Evolutionary conservation across 2,797 vertebrate species (phyloP), one percentile per base, ranked within the genome.

Genomic region (Garrulus glandarius): DNA sequence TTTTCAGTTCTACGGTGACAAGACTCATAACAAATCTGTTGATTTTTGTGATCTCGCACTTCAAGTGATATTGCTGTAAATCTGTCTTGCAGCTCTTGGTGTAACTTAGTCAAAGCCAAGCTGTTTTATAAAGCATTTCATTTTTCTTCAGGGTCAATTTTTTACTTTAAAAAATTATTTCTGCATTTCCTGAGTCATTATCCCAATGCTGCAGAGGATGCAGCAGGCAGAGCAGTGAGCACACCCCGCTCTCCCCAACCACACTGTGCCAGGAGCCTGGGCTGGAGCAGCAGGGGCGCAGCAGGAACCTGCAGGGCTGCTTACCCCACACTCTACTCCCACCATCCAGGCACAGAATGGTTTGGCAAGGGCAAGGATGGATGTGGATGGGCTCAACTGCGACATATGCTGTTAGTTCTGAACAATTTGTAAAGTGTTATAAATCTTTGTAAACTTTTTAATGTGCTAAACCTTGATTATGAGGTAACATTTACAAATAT

Each of bases 401-500:
- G 60, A 15, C 30, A 3, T 23, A 18, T 19, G 77, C 92, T 82
- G 64, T 84, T 74, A 53, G 78, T 75, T 92, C 94, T 74, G 87
- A 85, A 77, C 71, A 30, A 87, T 97, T 97, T 95, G 77, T 97
- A 95, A 82, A 41, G 61, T 69, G 88, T 87, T 89, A 76, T 8
- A 18, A 39, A 96, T 97, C n/a, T 98, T 97, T 96, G 91, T 97
- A 97, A 96, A 91, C 60, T 94, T 97, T 96, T 91, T 95, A 92
- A 97, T 93, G 97, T 97, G 91, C 83, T 88, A 43, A 96, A 97
- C 91, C 83, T 96, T 93, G 84, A 83, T 96, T 97, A 94, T 93
- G 71, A 92, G 76, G 72, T 96, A 80, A 96, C 87, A 92, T 96
- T 97, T 97, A 93, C 92, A 96, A 95, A 94, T 74, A 92, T 91